These are phyloP conservation scores for Cantharis rustica DNA, from an alignment of 2,888 invertebrate genomes.

Conservation along the genomic window DNA sequence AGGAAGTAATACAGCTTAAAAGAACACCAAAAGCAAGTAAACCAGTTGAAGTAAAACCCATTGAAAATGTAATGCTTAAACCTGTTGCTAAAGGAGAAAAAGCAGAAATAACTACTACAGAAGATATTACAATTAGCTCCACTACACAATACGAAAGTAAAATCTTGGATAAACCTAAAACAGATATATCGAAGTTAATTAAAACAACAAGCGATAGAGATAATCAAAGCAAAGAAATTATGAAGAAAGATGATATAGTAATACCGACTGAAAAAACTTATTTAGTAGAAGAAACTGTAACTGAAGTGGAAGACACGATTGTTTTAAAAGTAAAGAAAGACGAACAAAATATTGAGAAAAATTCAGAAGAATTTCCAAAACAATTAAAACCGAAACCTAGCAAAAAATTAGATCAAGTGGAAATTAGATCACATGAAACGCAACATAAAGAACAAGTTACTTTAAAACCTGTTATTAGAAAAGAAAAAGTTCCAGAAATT, in stretches of 20 bases:
- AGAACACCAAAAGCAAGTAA: constrained; percentile 9
- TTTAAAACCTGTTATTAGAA: constrained; percentile 38
- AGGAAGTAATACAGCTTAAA: constrained; percentile 23
- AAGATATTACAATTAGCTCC: not conserved
- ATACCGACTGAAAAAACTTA: constrained; percentile 38
- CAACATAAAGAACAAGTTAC: constrained; percentile 39
- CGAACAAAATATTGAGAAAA: constrained; percentile 34
- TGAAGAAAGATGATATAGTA: constrained; percentile 35
- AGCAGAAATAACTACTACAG: not conserved
- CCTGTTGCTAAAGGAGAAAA: constrained; percentile 55
- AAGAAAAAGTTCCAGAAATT: constrained; percentile 38
- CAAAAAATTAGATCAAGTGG: constrained; percentile 42
- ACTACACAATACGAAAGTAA: not conserved
- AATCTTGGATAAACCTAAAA: no score
- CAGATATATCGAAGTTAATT: constrained; percentile 61
- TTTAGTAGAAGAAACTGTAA: constrained; percentile 61
- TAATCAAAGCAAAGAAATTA: constrained; percentile 28
- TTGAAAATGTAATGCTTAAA: constrained; percentile 15
- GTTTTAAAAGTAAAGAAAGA: constrained; percentile 43
- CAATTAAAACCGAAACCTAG: constrained; percentile 29
- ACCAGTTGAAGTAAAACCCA: constrained; percentile 4
- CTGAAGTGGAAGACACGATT: constrained; percentile 63
- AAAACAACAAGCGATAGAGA: constrained; percentile 47
- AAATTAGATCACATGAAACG: constrained; percentile 23
- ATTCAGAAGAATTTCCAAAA: constrained; percentile 12